Conservation (phyloP, 2,888 invertebrate species). For the Cerceris rybyensis region DNA sequence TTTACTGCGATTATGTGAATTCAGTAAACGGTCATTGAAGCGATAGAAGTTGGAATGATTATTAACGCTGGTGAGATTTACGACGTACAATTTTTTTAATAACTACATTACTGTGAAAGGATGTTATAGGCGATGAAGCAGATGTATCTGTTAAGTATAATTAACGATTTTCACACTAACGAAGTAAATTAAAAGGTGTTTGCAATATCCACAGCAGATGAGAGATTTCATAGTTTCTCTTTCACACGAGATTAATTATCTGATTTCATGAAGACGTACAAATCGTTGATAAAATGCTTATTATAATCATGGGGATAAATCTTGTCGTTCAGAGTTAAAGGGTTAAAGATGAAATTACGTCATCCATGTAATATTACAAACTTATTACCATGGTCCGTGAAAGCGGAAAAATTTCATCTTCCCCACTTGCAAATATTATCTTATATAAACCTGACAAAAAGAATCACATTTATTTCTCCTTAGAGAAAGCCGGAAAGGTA, state of each 20-base stretch:
- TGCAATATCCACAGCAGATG: background rate
- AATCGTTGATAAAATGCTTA: background rate
- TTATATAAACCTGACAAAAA: too few species aligned
- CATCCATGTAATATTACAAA: background rate
- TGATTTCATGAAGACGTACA: background rate
- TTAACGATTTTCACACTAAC: background rate
- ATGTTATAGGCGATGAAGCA: too few species aligned
- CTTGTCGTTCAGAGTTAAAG: slow-evolving; percentile 4
- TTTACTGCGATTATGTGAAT: too few species aligned
- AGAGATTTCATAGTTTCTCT: background rate
- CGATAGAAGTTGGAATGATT: too few species aligned
- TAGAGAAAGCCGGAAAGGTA: too few species aligned
- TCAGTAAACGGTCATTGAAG: too few species aligned
- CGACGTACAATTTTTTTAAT: too few species aligned
- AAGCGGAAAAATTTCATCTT: background rate
- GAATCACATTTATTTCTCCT: too few species aligned
- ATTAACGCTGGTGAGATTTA: too few species aligned
- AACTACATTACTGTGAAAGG: too few species aligned
- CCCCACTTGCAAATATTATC: too few species aligned
- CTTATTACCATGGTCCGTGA: background rate
- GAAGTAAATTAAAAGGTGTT: background rate
- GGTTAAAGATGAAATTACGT: background rate
- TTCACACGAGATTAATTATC: slow-evolving; percentile 4
- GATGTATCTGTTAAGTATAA: too few species aligned
- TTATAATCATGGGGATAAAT: background rate